Evolutionary conservation across 2,797 vertebrate genomes (phyloP).

Genomic region (Clarias platycephalus): DNA sequence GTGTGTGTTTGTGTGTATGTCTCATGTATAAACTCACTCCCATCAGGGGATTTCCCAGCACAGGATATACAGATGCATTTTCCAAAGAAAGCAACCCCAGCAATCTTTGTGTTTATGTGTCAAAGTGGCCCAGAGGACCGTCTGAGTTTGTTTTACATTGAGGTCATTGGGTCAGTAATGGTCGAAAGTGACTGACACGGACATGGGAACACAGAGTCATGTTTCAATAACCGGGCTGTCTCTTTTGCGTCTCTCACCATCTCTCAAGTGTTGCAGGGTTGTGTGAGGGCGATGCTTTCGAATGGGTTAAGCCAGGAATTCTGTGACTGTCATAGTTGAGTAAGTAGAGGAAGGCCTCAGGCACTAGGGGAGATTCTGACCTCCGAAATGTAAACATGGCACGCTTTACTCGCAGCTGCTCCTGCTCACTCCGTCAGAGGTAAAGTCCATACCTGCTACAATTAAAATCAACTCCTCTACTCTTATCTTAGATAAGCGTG

Average conservation of each 20-base stretch:
- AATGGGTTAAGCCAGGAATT: slow-evolving; percentile 58
- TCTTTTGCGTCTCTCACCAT: slow-evolving; percentile 29
- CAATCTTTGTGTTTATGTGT: slow-evolving; percentile 65
- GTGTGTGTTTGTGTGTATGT: slow-evolving; percentile 16
- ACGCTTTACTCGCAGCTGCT: slow-evolving; percentile 58
- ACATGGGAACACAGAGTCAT: slow-evolving; percentile 31
- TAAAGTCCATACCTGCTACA: slow-evolving; percentile 27
- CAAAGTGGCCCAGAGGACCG: slow-evolving; percentile 63
- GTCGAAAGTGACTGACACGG: slow-evolving; percentile 15
- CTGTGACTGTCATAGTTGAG: slow-evolving; percentile 59
- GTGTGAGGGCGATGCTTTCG: slow-evolving; percentile 38
- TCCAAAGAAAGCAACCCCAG: slow-evolving; percentile 27
- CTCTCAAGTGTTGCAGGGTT: slow-evolving; percentile 35
- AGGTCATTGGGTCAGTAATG: slow-evolving; percentile 27
- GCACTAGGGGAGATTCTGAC: slow-evolving; percentile 65
- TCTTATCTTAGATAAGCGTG: slow-evolving; percentile 14
- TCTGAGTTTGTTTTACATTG: slow-evolving; percentile 47
- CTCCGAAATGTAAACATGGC: slow-evolving; percentile 68
- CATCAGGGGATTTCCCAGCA: slow-evolving; percentile 19
- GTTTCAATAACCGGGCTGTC: slow-evolving; percentile 28
- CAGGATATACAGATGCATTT: slow-evolving; percentile 10
- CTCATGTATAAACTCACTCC: background rate
- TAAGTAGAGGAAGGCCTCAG: slow-evolving; percentile 60
- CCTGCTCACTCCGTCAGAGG: slow-evolving; percentile 65
- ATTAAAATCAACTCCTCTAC: slow-evolving; percentile 18